phyloP scores from a whole-genome alignment of 2,113 vertebrate species.

The Gallinago undulata region DNA sequence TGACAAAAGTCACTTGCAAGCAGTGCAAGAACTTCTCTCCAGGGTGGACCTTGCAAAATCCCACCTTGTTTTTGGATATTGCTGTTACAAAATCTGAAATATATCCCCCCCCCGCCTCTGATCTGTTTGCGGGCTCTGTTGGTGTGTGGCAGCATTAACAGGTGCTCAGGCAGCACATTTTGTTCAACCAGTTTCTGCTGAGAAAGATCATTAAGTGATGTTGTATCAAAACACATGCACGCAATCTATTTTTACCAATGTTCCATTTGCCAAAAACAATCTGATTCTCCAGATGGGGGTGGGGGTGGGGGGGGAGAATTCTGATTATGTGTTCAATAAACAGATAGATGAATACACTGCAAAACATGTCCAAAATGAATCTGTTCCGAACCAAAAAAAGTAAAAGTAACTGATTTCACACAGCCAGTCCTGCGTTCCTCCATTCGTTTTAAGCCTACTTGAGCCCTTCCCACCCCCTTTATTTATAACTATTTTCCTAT shows the following conservation, averaged over 20 bases:
- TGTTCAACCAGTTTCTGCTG: neutral
- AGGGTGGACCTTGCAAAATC: neutral
- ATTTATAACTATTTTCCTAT: neutral
- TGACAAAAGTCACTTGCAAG: neutral
- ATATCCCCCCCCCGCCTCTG: neutral
- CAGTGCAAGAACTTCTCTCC: neutral
- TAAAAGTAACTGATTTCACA: neutral
- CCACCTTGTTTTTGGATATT: neutral
- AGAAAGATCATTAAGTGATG: neutral
- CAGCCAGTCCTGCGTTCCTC: neutral
- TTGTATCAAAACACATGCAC: slow-evolving; percentile 5
- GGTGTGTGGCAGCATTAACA: neutral
- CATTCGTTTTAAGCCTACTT: neutral
- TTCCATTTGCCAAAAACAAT: neutral
- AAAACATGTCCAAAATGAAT: neutral
- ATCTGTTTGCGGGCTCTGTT: neutral
- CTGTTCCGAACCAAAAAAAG: neutral
- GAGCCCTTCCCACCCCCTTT: rapidly evolving
- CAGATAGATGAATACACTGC: neutral
- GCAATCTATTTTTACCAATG: neutral
- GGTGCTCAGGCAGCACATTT: neutral
- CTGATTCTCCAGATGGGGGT: neutral
- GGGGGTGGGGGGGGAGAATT: neutral
- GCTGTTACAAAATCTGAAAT: neutral
- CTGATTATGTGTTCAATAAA: neutral